Conservation (phyloP, 2,888 invertebrate genomes). For the Tiphia femorata region DNA sequence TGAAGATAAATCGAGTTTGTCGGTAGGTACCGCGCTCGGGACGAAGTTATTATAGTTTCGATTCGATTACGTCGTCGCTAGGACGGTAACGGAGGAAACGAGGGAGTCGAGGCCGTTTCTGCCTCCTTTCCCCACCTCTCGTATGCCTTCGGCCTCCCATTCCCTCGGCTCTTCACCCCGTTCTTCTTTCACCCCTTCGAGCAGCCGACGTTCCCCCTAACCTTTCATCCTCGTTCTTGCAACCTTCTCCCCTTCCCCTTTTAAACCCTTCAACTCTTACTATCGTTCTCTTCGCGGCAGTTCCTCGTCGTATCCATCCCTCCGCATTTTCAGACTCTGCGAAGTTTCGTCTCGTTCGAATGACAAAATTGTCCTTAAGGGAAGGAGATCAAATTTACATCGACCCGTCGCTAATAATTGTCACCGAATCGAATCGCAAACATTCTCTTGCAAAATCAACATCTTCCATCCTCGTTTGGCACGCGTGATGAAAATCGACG, state of each 20-base stretch:
- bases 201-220: not conserved
- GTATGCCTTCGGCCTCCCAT: not conserved
- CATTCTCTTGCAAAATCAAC: too few relatives aligned
- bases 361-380: too few relatives aligned
- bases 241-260: not conserved
- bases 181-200: not conserved
- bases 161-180: not conserved
- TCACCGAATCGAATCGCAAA: too few relatives aligned
- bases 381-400: too few relatives aligned
- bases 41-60: conserved; percentile 42
- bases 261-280: not conserved
- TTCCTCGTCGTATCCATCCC: not conserved
- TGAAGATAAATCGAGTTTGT: conserved; percentile 37
- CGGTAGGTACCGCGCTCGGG: conserved; percentile 29
- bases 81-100: conserved; percentile 30
- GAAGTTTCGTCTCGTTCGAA: too few relatives aligned
- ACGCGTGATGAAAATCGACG: too few relatives aligned
- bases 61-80: conserved; percentile 35
- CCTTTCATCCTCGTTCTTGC: not conserved
- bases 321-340: too few relatives aligned
- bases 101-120: conserved; percentile 12
- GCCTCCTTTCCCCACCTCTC: not conserved
- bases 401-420: too few relatives aligned
- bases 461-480: too few relatives aligned
- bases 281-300: not conserved